Percentiles rank a stretch among this genome's conserved stretches.
phyloP scores from a whole-genome alignment of 2,113 vertebrate genomes.

The Elanus axillaris region DNA sequence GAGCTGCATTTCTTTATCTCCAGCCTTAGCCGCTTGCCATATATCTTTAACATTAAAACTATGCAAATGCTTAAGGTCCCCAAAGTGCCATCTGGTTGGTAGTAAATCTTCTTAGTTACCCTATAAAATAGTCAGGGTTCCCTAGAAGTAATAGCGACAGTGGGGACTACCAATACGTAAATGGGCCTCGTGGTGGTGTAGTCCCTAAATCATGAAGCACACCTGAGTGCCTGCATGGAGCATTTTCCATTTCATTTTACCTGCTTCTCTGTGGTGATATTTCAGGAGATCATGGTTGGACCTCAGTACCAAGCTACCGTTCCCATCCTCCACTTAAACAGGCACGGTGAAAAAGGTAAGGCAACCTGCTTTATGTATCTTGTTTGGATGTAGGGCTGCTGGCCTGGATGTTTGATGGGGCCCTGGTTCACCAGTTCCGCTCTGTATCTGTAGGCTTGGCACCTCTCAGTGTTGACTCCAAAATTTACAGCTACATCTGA shows the following conservation, averaged over 20 bases:
- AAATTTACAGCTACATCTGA: background rate
- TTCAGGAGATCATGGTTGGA: slow-evolving; percentile 93
- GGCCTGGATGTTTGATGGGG: background rate
- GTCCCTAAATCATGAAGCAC: background rate
- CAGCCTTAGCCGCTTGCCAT: background rate
- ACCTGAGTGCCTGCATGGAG: background rate
- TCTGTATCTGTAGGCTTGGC: background rate
- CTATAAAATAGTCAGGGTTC: background rate
- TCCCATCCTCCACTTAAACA: slow-evolving; percentile 73
- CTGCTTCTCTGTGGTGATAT: background rate
- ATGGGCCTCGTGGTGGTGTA: background rate
- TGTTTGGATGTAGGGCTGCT: background rate
- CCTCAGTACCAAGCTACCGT: slow-evolving; percentile 90
- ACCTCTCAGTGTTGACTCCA: background rate
- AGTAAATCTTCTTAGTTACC: background rate
- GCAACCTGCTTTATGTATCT: background rate
- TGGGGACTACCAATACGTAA: background rate
- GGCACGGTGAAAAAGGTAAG: slow-evolving; percentile 82
- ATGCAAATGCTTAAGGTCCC: background rate
- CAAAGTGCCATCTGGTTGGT: background rate
- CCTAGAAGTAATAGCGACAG: background rate
- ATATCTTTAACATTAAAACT: background rate
- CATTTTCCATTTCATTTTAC: background rate
- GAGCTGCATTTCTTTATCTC: background rate
- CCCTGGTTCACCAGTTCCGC: background rate